Conservation (phyloP, 2,113 vertebrate species). For the Micronycteris hirsuta region DNA sequence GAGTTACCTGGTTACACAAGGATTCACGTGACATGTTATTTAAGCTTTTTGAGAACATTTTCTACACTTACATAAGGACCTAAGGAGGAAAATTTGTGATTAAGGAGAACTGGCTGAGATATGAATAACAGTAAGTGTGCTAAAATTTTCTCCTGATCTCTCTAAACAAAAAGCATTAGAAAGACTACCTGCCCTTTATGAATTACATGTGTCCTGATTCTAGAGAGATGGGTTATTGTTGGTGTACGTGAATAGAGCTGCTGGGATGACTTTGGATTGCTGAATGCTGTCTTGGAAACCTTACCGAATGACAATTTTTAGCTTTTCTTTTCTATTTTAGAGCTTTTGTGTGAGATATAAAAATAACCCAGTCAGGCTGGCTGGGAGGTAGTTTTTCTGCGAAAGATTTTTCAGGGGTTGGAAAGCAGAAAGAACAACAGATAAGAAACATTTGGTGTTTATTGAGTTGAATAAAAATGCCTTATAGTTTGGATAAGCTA, state of each 20-base stretch:
- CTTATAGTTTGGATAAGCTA: neutral
- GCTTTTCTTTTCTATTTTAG: neutral
- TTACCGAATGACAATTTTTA: neutral
- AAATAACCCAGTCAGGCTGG: constrained; percentile 9
- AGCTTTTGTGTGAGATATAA: constrained; percentile 19
- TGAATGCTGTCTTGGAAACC: neutral
- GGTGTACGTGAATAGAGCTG: neutral
- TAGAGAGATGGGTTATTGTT: neutral
- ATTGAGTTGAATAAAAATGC: constrained; percentile 13
- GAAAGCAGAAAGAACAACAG: neutral
- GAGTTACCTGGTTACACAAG: neutral
- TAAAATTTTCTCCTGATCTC: neutral
- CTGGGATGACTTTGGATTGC: neutral
- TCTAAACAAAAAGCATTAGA: neutral
- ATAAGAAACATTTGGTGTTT: constrained; percentile 24
- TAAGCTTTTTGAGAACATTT: neutral
- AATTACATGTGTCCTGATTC: neutral
- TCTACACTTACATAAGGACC: neutral
- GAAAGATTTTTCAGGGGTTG: constrained; percentile 18
- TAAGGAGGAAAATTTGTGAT: neutral
- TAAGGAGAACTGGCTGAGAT: constrained; percentile 17
- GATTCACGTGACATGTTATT: neutral
- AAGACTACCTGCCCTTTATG: neutral
- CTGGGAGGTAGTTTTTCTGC: neutral
- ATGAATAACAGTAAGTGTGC: neutral